Evolutionary conservation across 2,113 vertebrate genomes (phyloP).

Genomic region (Pelecanus crispus): DNA sequence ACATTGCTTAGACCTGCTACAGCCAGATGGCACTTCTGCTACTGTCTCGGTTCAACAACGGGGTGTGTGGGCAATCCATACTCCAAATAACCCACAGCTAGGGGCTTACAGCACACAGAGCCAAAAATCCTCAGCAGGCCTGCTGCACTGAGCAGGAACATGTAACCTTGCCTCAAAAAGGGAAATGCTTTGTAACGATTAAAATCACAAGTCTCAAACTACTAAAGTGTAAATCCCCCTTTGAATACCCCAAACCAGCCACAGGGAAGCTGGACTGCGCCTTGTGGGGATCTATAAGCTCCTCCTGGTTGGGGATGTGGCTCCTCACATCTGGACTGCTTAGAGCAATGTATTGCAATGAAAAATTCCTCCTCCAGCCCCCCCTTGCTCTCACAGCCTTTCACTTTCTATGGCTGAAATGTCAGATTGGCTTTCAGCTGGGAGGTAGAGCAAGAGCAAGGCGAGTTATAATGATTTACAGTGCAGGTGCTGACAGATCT

Average conservation of each 20-base stretch:
- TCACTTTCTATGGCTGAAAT: neutral
- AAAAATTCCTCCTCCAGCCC: neutral
- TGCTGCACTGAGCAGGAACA: neutral
- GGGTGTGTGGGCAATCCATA: neutral
- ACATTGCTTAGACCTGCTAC: neutral
- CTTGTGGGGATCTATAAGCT: neutral
- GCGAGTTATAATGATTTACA: neutral
- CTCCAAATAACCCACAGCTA: neutral
- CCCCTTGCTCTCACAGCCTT: neutral
- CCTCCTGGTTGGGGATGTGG: neutral
- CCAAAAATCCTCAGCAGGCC: neutral
- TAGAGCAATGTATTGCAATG: neutral
- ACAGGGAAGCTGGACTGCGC: neutral
- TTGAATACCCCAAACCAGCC: neutral
- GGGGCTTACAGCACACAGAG: neutral
- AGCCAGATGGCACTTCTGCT: neutral
- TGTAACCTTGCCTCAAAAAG: neutral
- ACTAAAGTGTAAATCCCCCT: neutral
- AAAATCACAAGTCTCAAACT: neutral
- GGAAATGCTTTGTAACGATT: neutral
- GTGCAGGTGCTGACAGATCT: conserved; percentile 23
- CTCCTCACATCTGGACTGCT: neutral
- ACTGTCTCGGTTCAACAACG: neutral
- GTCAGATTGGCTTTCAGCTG: neutral
- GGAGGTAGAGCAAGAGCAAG: neutral